Evolutionary conservation across 2,797 vertebrate species (phyloP).

Genomic region (Etheostoma nigrum): DNA sequence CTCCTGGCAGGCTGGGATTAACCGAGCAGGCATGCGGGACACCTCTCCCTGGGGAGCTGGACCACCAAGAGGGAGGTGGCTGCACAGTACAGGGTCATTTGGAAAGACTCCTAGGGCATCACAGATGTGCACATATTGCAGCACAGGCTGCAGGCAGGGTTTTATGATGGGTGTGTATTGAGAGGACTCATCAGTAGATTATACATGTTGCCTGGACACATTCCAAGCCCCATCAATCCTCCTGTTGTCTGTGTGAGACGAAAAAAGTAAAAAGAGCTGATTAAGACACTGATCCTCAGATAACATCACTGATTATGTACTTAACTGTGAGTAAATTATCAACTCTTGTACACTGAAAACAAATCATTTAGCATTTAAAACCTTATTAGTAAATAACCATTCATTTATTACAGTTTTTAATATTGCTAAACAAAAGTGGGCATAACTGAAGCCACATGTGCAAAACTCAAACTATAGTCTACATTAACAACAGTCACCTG

Average conservation of each 20-base stretch:
- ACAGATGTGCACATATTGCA: slow-evolving; percentile 47
- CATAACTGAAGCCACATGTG: too few relatives aligned
- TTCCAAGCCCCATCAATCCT: slow-evolving; percentile 42
- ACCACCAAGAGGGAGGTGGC: slow-evolving; percentile 42
- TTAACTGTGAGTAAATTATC: slow-evolving; percentile 22
- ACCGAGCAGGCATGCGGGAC: slow-evolving; percentile 41
- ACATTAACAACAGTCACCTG: too few relatives aligned
- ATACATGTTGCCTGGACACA: slow-evolving; percentile 33
- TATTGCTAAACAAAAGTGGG: too few relatives aligned
- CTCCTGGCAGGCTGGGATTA: slow-evolving; percentile 54
- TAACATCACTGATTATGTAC: slow-evolving; percentile 39
- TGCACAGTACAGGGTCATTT: slow-evolving; percentile 49
- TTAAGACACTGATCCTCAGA: slow-evolving; percentile 30
- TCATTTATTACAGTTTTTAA: too few relatives aligned
- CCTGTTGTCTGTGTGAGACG: slow-evolving; percentile 4
- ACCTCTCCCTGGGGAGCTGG: slow-evolving; percentile 35
- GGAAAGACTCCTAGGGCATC: slow-evolving; percentile 42
- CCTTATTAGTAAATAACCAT: background rate
- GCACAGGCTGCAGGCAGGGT: slow-evolving; percentile 17
- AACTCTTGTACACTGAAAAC: slow-evolving; percentile 12
- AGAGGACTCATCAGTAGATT: slow-evolving; percentile 39
- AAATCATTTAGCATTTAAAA: background rate
- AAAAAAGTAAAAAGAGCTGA: slow-evolving; percentile 40
- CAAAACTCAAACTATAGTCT: too few relatives aligned
- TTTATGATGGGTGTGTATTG: slow-evolving; percentile 32